A percentile compares a stretch with the other conserved stretches of the same genome.
phyloP scores from a whole-genome alignment of 2,113 vertebrate species.

The Hippocampus mohnikei region DNA sequence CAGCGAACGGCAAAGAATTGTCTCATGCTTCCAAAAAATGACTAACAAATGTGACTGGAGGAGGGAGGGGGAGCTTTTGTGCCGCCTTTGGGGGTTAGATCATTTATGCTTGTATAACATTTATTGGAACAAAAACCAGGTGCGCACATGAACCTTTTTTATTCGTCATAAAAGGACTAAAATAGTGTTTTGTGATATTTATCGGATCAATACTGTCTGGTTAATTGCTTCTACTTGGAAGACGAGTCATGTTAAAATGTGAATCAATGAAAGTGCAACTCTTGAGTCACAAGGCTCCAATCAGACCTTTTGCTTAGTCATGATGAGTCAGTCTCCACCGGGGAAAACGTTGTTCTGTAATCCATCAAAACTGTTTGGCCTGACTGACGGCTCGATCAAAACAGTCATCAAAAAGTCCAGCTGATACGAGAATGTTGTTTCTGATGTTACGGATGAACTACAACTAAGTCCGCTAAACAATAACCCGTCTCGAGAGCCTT shows the following conservation, averaged over 20 bases:
- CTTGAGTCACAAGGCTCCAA: constrained; percentile 13
- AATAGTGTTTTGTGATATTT: no score
- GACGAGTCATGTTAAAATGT: no score
- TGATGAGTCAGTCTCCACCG: neutral
- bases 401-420: neutral
- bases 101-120: no score
- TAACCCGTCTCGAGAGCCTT: no score
- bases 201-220: no score
- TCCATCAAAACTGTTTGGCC: neutral
- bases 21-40: constrained; percentile 36
- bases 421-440: neutral
- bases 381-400: neutral
- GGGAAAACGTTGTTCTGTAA: neutral
- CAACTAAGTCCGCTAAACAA: no score
- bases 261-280: constrained; percentile 1
- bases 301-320: constrained; percentile 14
- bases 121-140: no score
- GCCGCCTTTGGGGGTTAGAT: no score
- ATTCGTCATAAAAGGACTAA: no score
- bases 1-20: constrained; percentile 28
- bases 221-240: neutral
- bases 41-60: constrained; percentile 32
- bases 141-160: no score
- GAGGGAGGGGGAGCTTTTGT: neutral
- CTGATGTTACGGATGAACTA: neutral